Percentiles rank a stretch among this genome's conserved stretches.
Conservation (phyloP, 1,140 invertebrate genomes). For the Danaus melanippus region DNA sequence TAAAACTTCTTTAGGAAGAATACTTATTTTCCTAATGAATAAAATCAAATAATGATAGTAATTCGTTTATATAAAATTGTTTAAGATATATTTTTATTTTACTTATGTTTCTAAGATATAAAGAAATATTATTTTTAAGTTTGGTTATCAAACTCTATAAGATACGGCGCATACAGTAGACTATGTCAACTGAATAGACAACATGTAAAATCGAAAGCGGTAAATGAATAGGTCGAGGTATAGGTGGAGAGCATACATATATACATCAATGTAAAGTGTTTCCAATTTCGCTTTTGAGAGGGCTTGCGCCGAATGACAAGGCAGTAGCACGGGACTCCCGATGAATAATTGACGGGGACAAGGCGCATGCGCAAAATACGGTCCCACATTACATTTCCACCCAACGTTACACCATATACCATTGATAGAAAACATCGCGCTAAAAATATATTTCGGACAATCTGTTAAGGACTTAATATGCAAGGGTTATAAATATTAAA, state of each 20-base stretch:
- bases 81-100: no score
- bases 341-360: constrained; percentile 63
- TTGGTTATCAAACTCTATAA: no score
- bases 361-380: constrained; percentile 48
- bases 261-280: constrained; percentile 1
- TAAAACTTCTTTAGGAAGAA: no score
- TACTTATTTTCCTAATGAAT: no score
- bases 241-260: not conserved
- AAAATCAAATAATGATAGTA: no score
- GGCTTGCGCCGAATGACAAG: constrained; percentile 30
- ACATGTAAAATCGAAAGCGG: no score
- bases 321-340: constrained; percentile 38
- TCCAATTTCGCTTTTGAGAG: constrained; percentile 30
- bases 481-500: constrained; percentile 10
- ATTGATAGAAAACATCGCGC: constrained; percentile 16
- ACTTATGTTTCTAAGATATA: no score
- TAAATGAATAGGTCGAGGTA: no score
- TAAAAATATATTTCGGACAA: constrained; percentile 3
- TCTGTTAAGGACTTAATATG: constrained; percentile 14
- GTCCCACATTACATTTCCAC: constrained; percentile 1
- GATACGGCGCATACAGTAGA: no score
- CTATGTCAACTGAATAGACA: no score
- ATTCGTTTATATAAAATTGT: no score
- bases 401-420: constrained; percentile 27
- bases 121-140: no score